phyloP scores from a whole-genome alignment of 2,113 vertebrate species.

The Cyprinodon tularosa region DNA sequence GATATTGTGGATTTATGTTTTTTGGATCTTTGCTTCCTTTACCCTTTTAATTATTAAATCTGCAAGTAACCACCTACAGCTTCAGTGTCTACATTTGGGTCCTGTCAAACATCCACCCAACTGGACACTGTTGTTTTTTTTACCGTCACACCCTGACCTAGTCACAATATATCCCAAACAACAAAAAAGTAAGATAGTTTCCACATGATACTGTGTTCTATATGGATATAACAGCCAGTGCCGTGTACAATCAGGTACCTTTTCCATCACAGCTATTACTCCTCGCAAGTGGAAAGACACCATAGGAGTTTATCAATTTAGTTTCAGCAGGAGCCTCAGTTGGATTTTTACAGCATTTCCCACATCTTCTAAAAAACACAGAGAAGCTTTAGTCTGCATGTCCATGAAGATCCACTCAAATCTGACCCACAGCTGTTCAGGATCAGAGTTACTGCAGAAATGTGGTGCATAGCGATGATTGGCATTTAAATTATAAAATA shows the following conservation, averaged over 20 bases:
- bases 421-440: neutral
- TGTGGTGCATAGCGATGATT: too few species aligned
- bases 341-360: constrained; percentile 1
- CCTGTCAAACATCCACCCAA: too few species aligned
- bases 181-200: constrained; percentile 3
- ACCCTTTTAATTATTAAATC: too few species aligned
- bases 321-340: neutral
- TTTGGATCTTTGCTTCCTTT: too few species aligned
- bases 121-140: neutral
- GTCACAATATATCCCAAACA: neutral
- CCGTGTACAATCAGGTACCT: constrained; percentile 20
- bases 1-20: too few species aligned
- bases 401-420: neutral
- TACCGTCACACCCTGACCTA: neutral
- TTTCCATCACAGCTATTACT: constrained; percentile 5
- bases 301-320: constrained; percentile 4
- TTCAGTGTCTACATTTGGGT: too few species aligned
- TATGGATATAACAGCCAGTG: neutral
- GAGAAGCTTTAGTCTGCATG: neutral
- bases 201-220: neutral
- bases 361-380: neutral
- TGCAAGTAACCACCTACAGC: too few species aligned
- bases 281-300: constrained; percentile 29
- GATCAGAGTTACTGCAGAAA: neutral
- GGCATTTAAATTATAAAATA: too few species aligned